phyloP scores from a whole-genome alignment of 2,888 invertebrate species.

The Trisateles emortualis region DNA sequence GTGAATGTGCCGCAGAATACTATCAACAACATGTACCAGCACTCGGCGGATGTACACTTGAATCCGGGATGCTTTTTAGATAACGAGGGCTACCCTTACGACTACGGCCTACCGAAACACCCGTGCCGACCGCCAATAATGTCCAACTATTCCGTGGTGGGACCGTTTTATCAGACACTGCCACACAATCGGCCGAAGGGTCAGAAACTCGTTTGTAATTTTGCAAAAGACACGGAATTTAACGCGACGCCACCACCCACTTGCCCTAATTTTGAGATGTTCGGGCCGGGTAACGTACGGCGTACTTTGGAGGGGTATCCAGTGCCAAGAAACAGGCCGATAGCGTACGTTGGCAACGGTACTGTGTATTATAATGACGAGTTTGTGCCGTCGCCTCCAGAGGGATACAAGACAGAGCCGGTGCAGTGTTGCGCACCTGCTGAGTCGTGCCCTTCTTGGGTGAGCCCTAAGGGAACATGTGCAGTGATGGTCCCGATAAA shows the following conservation, averaged over 20 bases:
- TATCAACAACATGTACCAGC: slow-evolving; percentile 86
- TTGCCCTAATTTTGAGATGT: slow-evolving; percentile 78
- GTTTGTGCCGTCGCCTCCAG: slow-evolving; percentile 90
- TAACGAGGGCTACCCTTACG: slow-evolving; percentile 92
- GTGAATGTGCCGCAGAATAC: slow-evolving; percentile 84
- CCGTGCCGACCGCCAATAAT: slow-evolving; percentile 79
- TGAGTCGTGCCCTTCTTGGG: slow-evolving; percentile 79
- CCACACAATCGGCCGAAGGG: slow-evolving; percentile 91
- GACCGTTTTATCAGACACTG: slow-evolving; percentile 91
- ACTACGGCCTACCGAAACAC: slow-evolving; percentile 91
- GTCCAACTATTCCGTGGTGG: slow-evolving; percentile 77
- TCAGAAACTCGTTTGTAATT: slow-evolving; percentile 81
- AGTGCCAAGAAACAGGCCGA: slow-evolving; percentile 83
- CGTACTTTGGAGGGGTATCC: slow-evolving; percentile 95
- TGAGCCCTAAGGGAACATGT: slow-evolving; percentile 83
- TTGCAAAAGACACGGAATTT: slow-evolving; percentile 82
- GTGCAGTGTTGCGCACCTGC: slow-evolving; percentile 80
- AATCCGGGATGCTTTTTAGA: slow-evolving; percentile 92
- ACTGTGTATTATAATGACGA: slow-evolving; percentile 84
- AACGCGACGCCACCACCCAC: slow-evolving; percentile 71
- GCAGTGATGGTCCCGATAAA: slow-evolving; percentile 83
- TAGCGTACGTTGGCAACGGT: slow-evolving; percentile 81
- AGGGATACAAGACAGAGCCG: slow-evolving; percentile 89
- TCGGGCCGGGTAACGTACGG: slow-evolving; percentile 87
- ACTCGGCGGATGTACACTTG: slow-evolving; percentile 91